These are phyloP conservation scores for Papilio polyxenes DNA, from an alignment of 1,140 invertebrate species.

Conservation along the genomic window DNA sequence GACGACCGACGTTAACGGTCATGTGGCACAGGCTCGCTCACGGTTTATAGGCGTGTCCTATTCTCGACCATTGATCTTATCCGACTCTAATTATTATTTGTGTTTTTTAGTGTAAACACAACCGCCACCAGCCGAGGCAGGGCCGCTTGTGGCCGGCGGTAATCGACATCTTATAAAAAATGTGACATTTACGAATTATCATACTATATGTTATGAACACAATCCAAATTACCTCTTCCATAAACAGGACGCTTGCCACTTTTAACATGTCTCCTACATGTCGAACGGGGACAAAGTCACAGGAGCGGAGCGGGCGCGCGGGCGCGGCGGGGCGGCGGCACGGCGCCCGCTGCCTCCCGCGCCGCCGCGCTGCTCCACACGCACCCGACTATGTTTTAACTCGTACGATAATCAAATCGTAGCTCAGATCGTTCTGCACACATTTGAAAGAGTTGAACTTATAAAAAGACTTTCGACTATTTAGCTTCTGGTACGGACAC, in stretches of 20 bases:
- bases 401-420: not conserved
- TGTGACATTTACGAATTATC: not conserved
- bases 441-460: not conserved
- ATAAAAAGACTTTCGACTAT: not conserved
- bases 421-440: not conserved
- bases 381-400: constrained; percentile 5
- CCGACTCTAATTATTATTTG: too few relatives aligned
- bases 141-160: not conserved
- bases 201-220: not conserved
- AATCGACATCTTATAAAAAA: not conserved
- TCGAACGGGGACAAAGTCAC: not conserved
- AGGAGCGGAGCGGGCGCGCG: constrained; percentile 2
- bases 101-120: not conserved
- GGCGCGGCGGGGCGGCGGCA: constrained; percentile 7
- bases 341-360: constrained; percentile 14
- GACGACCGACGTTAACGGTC: too few relatives aligned
- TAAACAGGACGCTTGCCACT: constrained; percentile 33
- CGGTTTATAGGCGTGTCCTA: too few relatives aligned
- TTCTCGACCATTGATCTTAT: too few relatives aligned
- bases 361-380: constrained; percentile 3
- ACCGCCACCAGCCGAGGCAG: not conserved
- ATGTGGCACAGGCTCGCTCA: too few relatives aligned
- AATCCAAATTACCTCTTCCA: constrained; percentile 33
- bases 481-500: not conserved
- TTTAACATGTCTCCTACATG: constrained; percentile 37